Evolutionary conservation across 2,113 vertebrate genomes (phyloP).

Genomic region (Falcunculus frontatus): DNA sequence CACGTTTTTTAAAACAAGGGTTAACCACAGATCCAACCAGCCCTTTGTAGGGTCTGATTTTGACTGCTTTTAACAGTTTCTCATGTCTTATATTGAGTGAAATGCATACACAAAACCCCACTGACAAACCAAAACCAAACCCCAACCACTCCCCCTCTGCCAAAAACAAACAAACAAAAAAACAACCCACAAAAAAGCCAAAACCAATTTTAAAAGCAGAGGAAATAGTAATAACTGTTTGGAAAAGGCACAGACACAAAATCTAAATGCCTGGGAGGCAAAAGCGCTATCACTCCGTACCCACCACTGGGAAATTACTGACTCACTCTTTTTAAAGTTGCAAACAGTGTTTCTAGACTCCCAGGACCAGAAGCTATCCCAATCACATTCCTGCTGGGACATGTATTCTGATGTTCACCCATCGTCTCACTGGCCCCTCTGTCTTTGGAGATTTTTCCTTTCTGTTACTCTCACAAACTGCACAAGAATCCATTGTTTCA

Average conservation of each 20-base stretch:
- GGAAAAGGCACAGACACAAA: background rate
- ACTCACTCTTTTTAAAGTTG: background rate
- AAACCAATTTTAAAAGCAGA: background rate
- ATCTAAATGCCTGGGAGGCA: background rate
- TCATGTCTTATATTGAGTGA: background rate
- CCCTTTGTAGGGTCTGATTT: background rate
- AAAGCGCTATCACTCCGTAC: rapidly evolving
- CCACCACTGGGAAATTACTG: background rate
- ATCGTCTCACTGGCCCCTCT: background rate
- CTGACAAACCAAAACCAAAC: rapidly evolving
- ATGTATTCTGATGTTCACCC: background rate
- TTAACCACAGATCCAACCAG: background rate
- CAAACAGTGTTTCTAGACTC: background rate
- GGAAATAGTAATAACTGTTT: background rate
- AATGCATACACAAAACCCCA: background rate
- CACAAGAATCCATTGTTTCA: background rate
- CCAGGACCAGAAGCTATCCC: background rate
- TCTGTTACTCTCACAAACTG: background rate
- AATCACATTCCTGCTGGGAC: background rate
- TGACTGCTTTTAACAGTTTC: background rate
- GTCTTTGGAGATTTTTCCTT: background rate
- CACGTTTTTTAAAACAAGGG: background rate
- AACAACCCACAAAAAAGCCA: too few species aligned
- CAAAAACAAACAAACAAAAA: background rate
- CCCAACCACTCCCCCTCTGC: rapidly evolving